Percentiles rank a stretch among this genome's conserved stretches.
These are phyloP conservation scores for Sebastes kiyomatsui DNA, from an alignment of 2,797 vertebrate species.

Conservation along the genomic window DNA sequence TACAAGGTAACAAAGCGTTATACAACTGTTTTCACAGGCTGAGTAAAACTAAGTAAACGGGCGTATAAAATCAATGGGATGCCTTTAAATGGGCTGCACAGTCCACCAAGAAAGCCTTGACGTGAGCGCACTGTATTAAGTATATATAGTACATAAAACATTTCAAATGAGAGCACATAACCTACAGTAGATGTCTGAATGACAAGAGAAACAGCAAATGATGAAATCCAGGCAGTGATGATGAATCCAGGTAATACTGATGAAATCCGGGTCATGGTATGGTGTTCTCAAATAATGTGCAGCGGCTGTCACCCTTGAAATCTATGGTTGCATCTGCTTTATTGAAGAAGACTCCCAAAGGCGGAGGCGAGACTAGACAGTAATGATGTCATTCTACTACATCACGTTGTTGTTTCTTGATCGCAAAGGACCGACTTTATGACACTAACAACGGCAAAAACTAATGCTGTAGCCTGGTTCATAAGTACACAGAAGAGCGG, in stretches of 20 bases:
- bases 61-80: neutral
- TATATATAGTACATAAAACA: neutral
- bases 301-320: neutral
- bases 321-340: neutral
- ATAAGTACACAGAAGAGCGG: neutral
- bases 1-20: neutral
- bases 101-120: neutral
- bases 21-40: neutral
- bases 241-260: conserved; percentile 16
- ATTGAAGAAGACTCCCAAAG: neutral
- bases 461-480: neutral
- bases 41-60: neutral
- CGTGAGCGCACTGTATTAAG: neutral
- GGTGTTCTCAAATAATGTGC: neutral
- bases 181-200: neutral
- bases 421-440: neutral
- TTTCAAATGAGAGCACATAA: neutral
- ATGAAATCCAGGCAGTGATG: neutral
- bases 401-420: neutral
- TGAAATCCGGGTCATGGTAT: conserved; percentile 17
- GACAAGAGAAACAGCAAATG: neutral
- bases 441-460: neutral
- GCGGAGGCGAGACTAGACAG: neutral
- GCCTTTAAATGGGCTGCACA: neutral
- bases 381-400: neutral